Conservation (phyloP, 1,140 invertebrate species). For the Propsilocerus akamusi region DNA sequence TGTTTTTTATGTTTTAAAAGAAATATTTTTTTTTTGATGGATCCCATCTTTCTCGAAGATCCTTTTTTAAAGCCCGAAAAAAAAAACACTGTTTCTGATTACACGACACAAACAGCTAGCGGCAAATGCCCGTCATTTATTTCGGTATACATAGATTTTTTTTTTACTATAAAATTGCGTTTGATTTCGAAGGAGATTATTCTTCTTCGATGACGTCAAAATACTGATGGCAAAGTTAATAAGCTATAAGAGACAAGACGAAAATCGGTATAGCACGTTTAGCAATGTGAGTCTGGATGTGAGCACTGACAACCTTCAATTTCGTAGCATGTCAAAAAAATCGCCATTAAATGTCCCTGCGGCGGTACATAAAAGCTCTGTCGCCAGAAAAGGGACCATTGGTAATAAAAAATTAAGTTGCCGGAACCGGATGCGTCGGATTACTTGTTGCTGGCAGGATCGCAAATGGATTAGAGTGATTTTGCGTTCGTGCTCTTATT, state of each 20-base stretch:
- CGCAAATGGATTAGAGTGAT: neutral
- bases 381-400: neutral
- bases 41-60: too few species aligned
- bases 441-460: constrained; percentile 2
- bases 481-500: constrained; percentile 10
- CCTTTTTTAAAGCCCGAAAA: too few species aligned
- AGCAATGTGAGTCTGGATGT: neutral
- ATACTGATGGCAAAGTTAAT: constrained; percentile 17
- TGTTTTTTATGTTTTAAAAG: too few species aligned
- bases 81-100: too few species aligned
- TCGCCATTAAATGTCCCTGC: neutral
- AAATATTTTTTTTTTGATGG: too few species aligned
- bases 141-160: too few species aligned
- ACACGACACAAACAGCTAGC: too few species aligned
- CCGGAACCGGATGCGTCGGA: neutral
- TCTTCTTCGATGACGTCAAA: too few species aligned
- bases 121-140: too few species aligned
- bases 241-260: constrained; percentile 13
- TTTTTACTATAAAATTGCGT: too few species aligned
- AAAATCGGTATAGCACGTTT: constrained; percentile 9
- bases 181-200: too few species aligned
- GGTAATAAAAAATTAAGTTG: constrained; percentile 4
- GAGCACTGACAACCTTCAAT: neutral
- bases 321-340: neutral
- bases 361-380: neutral